These are phyloP conservation scores for Microchirus variegatus DNA, from an alignment of 2,797 vertebrate species.

Conservation along the genomic window DNA sequence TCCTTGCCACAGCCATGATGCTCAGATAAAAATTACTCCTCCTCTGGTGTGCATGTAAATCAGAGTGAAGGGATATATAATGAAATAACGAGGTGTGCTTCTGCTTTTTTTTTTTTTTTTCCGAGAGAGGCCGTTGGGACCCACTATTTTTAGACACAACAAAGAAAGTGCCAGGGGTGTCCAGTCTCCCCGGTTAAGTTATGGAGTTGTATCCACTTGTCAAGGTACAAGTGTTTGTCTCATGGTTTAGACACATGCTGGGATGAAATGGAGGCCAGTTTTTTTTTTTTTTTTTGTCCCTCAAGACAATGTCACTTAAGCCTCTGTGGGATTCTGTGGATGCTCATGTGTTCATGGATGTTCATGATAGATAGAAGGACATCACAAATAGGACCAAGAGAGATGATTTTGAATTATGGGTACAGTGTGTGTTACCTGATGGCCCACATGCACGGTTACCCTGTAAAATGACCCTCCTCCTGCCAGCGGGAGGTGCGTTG, in stretches of 20 bases:
- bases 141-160: slow-evolving; percentile 78
- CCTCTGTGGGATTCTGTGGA: slow-evolving; percentile 37
- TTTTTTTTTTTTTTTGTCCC: slow-evolving; percentile 22
- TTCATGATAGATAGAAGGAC: slow-evolving; percentile 39
- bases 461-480: slow-evolving; percentile 61
- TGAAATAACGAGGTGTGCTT: slow-evolving; percentile 72
- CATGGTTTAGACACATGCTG: slow-evolving; percentile 49
- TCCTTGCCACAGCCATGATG: slow-evolving; percentile 45
- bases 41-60: slow-evolving; percentile 73
- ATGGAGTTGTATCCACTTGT: slow-evolving; percentile 64
- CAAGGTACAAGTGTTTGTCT: slow-evolving; percentile 52
- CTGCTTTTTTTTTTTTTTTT: slow-evolving; percentile 38
- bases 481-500: slow-evolving; percentile 65
- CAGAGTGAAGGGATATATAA: slow-evolving; percentile 58
- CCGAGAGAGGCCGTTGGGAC: slow-evolving; percentile 61
- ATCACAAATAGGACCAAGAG: slow-evolving; percentile 22
- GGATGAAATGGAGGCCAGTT: slow-evolving; percentile 46
- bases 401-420: slow-evolving; percentile 47
- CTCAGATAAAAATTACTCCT: slow-evolving; percentile 63
- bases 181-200: slow-evolving; percentile 70
- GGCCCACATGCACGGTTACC: slow-evolving; percentile 37
- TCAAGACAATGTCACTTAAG: slow-evolving; percentile 55
- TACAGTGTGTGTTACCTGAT: neutral
- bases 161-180: slow-evolving; percentile 78
- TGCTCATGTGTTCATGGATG: slow-evolving; percentile 34